These are phyloP conservation scores for Solea senegalensis DNA, from an alignment of 2,113 vertebrate species.

Conservation along the genomic window DNA sequence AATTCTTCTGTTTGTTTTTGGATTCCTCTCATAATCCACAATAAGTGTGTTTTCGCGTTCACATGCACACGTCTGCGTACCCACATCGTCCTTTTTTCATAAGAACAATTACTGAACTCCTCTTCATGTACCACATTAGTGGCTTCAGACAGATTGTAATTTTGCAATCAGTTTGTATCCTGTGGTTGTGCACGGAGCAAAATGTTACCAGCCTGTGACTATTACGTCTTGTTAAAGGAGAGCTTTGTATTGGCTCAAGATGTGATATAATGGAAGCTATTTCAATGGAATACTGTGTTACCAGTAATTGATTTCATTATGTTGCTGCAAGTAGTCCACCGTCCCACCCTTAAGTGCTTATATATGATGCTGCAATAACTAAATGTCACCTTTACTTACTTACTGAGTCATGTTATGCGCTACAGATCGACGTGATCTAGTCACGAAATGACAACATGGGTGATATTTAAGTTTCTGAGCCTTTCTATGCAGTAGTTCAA, in stretches of 20 bases:
- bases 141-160: conserved; percentile 39
- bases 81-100: background rate
- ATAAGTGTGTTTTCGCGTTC: no score
- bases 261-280: conserved; percentile 54
- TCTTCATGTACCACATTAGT: conserved; percentile 45
- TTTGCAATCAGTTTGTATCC: conserved; percentile 56
- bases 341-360: conserved; percentile 18
- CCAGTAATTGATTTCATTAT: conserved; percentile 47
- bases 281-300: conserved; percentile 38
- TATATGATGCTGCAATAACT: conserved; percentile 25
- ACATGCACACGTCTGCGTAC: no score
- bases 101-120: conserved; percentile 29
- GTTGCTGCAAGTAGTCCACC: conserved; percentile 45
- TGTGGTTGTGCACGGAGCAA: conserved; percentile 34
- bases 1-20: no score
- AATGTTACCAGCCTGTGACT: conserved; percentile 59
- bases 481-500: background rate
- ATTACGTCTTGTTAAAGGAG: conserved; percentile 42
- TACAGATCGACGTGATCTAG: background rate
- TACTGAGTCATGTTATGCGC: conserved; percentile 1
- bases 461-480: background rate
- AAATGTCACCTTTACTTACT: conserved; percentile 31
- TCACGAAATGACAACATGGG: background rate
- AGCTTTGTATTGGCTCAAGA: conserved; percentile 63
- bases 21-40: no score